Evolutionary conservation across 2,113 vertebrate species (phyloP), one percentile per base, ranked within the genome.

Genomic region (Atractosteus spatula): DNA sequence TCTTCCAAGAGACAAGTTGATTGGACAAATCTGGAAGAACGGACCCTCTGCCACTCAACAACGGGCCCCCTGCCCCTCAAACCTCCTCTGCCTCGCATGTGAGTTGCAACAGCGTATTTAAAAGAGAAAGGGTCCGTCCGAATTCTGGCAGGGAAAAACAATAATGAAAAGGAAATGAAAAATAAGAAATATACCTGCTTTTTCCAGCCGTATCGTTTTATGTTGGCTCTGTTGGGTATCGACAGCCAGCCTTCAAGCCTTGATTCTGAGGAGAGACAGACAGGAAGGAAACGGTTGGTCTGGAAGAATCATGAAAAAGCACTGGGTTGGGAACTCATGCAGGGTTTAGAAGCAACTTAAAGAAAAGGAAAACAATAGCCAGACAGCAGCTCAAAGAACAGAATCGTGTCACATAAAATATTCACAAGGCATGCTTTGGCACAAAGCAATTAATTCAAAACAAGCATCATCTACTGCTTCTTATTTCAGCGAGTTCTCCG

Each of bases 201-300:
- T 82, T 95, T 99, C 97, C 97, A 99, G 77, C 97, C 97, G 41
- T 99, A 94, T 77, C 97, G 88, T 84, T 96, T 99, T 82, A 99
- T 99, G 82, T 99, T 99, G 80, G 93, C 89, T 81, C 95, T 95
- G 83, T 97, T 98, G 76, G 97, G 97, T 87, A 99, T 86, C 17
- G 97, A 97, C 79, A 99, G 92, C 97, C 97, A 99, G 63, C 97
- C 97, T 87, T 99, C 97, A 89, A 99, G 89, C 88, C 97, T 94
- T 82, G 97, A 98, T 81, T 99, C 97, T 99, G 85, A 63, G 72
- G 77, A 71, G 51, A 64, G 77, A 77, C 2, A 51, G 2, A 75
- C 12, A 61, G 3, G 17, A 1, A 67, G 62, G 47, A n/a, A 14
- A 62, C 74, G 45, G 72, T 70, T 13, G 5, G 47, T 45, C 8